Base-by-base conservation (phyloP, 2,888 invertebrate species). In the Habroteleia sp. region DNA sequence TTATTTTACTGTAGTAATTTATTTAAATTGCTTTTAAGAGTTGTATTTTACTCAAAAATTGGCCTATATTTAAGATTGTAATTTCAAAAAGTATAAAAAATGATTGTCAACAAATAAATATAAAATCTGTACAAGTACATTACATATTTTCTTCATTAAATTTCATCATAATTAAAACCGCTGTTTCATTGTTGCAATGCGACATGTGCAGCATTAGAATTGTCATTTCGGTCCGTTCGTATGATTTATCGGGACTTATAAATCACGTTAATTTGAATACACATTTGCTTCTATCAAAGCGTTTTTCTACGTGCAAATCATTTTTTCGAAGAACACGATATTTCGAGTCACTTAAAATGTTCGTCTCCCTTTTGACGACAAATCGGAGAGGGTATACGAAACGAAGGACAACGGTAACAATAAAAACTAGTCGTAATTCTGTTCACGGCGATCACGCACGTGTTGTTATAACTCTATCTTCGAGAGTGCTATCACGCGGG, bases 401-500 rank as follows among this genome's bases (percentile, higher is more conserved):
- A 62, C 60, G 60, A 50, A 62, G 39, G 54, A 54, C 44, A 62
- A 29, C 39, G 20, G 29, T 35, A 42, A 56, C 54, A 63, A 65
- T 54, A 77, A 77, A 77, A 77, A 77, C 77, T 69, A 72, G 74
- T 74, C 60, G 52, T 35, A 42, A 71, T 74, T 50, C 71, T 54
- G 66, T 74, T 74, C 77, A 63, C 66, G 66, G 41, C 56, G 52
- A 54, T 63, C 68, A 39, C 65, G 60, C 69, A 44, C 39, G 8
- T 58, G 69, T 68, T 23, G 66, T 56, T 74, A 74, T 63, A 69
- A 68, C 74, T 74, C 52, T 58, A 69, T 74, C 63, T 29, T 56
- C 50, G 42, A 10, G 35, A 33, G 27, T 46, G 16, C 56, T 74
- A 74, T 74, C 54, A 56, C 66, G 48, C 65, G 27, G 41, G 65